phyloP scores from a whole-genome alignment of 92 coral and sea anemone species.

The Porites evermanni region DNA sequence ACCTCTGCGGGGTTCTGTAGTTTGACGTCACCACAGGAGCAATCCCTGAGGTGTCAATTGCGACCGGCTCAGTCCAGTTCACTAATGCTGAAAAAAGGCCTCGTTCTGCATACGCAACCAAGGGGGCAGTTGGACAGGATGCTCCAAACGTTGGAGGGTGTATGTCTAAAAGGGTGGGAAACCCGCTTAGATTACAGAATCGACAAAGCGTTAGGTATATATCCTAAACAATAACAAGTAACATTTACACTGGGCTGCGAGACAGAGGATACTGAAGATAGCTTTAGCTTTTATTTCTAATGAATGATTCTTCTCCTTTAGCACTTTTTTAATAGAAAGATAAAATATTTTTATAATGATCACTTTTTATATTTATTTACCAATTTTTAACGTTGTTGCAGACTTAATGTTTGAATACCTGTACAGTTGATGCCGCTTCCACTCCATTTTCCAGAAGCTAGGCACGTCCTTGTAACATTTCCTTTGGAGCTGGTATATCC shows the following conservation, averaged over 20 bases:
- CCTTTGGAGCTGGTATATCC: background rate
- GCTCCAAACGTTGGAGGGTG: background rate
- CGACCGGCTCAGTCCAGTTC: background rate
- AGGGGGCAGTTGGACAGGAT: background rate
- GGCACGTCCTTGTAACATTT: slow-evolving; percentile 24
- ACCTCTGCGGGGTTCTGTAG: slow-evolving; percentile 22
- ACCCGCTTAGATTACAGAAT: too few species aligned
- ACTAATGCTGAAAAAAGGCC: background rate
- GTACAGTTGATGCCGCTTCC: slow-evolving; percentile 20
- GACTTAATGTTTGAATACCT: background rate
- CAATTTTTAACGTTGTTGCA: too few species aligned
- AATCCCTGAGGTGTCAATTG: background rate
- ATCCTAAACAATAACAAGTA: too few species aligned
- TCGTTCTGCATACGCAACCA: slow-evolving; percentile 19
- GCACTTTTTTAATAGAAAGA: too few species aligned
- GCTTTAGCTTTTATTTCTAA: too few species aligned
- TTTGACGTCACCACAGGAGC: slow-evolving; percentile 20
- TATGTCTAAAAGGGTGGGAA: background rate
- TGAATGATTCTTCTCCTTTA: too few species aligned
- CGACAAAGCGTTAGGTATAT: too few species aligned
- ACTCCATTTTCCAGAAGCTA: slow-evolving; percentile 39
- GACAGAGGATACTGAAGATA: too few species aligned
- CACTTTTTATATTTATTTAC: too few species aligned
- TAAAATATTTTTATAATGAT: too few species aligned
- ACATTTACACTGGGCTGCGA: too few species aligned